A percentile compares a stretch with the other conserved stretches of the same genome.
Conservation (phyloP, 2,113 vertebrate species). For the Calonectris borealis region DNA sequence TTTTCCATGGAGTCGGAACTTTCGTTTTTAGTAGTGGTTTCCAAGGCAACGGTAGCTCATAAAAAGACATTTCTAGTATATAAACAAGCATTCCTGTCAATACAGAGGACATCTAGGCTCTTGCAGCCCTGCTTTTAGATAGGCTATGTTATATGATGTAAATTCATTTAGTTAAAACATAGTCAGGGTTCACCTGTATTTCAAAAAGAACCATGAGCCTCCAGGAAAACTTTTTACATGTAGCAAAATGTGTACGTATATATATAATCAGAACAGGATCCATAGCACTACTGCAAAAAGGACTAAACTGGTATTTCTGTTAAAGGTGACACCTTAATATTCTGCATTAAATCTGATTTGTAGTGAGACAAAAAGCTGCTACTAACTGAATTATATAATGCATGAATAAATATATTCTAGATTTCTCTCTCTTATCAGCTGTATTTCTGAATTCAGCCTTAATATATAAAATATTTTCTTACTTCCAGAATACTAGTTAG, state of each 20-base stretch:
- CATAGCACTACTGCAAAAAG: background rate
- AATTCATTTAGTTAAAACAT: background rate
- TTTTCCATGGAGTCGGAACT: background rate
- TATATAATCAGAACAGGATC: background rate
- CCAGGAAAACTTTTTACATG: background rate
- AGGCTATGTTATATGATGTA: background rate
- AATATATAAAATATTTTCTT: background rate
- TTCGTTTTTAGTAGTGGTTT: constrained; percentile 23
- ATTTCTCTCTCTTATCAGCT: constrained; percentile 2
- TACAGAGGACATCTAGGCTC: background rate
- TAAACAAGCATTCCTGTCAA: background rate
- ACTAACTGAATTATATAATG: constrained; percentile 1
- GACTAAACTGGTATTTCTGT: background rate
- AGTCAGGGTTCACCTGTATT: background rate
- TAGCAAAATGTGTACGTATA: background rate
- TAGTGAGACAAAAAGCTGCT: background rate
- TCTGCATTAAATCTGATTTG: background rate
- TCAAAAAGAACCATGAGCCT: background rate
- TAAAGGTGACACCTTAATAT: background rate
- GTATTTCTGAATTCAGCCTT: constrained; percentile 34
- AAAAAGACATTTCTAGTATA: background rate
- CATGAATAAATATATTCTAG: constrained; percentile 7
- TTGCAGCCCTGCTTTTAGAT: background rate
- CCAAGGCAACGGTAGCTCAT: background rate
- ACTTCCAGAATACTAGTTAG: background rate